phyloP scores from a whole-genome alignment of 2,113 vertebrate species.

The Pachypanchax playfairii region DNA sequence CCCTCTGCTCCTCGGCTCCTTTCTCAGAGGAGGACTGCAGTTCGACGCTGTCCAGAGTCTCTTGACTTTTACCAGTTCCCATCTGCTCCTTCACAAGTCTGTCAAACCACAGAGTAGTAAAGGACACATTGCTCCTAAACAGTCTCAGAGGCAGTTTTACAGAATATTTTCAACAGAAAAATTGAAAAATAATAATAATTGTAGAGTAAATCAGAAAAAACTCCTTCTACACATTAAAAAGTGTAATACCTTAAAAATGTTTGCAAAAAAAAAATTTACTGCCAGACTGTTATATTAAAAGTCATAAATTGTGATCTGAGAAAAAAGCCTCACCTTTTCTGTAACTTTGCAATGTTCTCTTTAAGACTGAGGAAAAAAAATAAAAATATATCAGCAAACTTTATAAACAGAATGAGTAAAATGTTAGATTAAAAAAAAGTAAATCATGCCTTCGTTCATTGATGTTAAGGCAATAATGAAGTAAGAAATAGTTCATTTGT shows the following conservation, averaged over 20 bases:
- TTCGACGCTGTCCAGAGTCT: slow-evolving; percentile 49
- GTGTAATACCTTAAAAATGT: no score
- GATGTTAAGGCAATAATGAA: no score
- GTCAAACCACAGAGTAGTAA: not conserved
- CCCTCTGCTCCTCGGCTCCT: slow-evolving; percentile 40
- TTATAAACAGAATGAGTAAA: not conserved
- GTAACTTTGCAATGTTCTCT: slow-evolving; percentile 77
- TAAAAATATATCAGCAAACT: not conserved
- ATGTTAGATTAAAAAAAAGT: no score
- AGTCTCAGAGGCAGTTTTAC: no score
- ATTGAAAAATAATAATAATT: not conserved
- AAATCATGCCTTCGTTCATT: no score
- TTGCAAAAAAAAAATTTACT: no score
- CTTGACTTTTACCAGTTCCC: slow-evolving; percentile 53
- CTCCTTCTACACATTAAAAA: no score
- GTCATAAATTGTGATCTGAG: not conserved
- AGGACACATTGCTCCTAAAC: not conserved
- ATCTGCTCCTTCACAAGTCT: slow-evolving; percentile 66
- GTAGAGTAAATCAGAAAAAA: not conserved
- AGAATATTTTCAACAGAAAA: no score
- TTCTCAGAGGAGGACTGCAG: slow-evolving; percentile 57
- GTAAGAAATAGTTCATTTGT: no score
- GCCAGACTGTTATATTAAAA: not conserved
- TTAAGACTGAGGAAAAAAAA: slow-evolving; percentile 77
- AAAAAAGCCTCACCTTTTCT: slow-evolving; percentile 68